Conservation (phyloP, 1,140 invertebrate species). For the Panagrolaimus sp. region DNA sequence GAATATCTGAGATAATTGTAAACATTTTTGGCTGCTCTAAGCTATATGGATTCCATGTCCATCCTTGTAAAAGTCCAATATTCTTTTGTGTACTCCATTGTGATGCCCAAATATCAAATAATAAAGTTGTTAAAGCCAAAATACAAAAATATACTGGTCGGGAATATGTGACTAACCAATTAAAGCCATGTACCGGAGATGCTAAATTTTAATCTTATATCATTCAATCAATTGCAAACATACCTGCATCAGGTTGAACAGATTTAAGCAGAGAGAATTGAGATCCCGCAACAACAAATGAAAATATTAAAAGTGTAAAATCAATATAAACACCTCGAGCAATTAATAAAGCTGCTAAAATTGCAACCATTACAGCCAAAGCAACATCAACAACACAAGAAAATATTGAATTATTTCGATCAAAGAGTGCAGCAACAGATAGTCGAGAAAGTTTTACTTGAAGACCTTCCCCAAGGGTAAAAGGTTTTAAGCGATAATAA, state of each 20-base stretch:
- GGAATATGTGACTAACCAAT: slow-evolving; percentile 83
- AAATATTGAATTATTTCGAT: slow-evolving; percentile 75
- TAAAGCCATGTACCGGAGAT: slow-evolving; percentile 88
- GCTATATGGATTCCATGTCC: slow-evolving; percentile 44
- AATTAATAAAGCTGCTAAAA: slow-evolving; percentile 76
- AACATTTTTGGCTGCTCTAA: not conserved
- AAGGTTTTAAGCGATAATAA: slow-evolving; percentile 42
- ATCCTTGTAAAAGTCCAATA: slow-evolving; percentile 15
- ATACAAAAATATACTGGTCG: slow-evolving; percentile 91
- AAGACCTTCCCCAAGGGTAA: slow-evolving; percentile 29
- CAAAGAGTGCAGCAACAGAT: slow-evolving; percentile 80
- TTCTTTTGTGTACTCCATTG: slow-evolving; percentile 1
- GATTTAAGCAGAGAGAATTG: slow-evolving; percentile 90
- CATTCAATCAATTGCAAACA: too few species aligned
- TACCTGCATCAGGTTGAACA: slow-evolving; percentile 95
- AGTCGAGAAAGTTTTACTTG: slow-evolving; percentile 68
- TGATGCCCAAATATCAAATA: slow-evolving; percentile 62
- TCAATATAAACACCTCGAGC: slow-evolving; percentile 81
- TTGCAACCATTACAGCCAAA: slow-evolving; percentile 76
- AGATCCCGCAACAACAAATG: slow-evolving; percentile 81
- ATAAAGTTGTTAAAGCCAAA: slow-evolving; percentile 70
- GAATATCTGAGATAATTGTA: slow-evolving; percentile 18
- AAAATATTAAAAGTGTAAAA: slow-evolving; percentile 85
- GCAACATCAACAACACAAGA: slow-evolving; percentile 79
- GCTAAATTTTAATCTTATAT: too few species aligned